These are phyloP conservation scores for Ceriagrion tenellum DNA, from an alignment of 2,888 invertebrate species.

Conservation along the genomic window DNA sequence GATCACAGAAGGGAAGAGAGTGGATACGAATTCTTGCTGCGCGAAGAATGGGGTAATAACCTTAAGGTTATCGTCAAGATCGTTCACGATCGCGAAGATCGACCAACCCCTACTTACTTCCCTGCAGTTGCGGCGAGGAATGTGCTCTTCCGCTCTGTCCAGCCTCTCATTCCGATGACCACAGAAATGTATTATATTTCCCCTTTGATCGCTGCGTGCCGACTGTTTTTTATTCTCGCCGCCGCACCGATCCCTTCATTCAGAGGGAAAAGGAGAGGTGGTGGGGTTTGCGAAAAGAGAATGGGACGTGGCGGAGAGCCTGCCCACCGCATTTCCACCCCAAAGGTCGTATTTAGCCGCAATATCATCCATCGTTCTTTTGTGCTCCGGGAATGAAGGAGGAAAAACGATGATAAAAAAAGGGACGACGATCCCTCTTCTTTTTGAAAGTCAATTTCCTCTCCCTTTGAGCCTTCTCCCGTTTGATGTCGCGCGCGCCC, in stretches of 20 bases:
- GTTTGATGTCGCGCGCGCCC: background rate
- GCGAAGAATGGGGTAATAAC: background rate
- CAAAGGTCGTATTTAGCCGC: background rate
- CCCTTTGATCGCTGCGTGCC: background rate
- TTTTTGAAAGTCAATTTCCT: conserved; percentile 17
- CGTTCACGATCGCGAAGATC: background rate
- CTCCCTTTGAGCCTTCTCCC: background rate
- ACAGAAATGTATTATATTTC: background rate
- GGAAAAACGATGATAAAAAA: background rate
- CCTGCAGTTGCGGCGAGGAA: background rate
- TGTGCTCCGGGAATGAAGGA: background rate
- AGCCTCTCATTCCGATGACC: background rate
- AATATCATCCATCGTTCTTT: conserved; percentile 19
- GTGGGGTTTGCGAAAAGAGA: background rate
- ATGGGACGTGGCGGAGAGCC: background rate
- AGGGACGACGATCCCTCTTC: background rate
- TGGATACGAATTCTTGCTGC: background rate
- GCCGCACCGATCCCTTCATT: background rate
- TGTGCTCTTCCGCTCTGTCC: background rate
- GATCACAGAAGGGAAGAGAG: background rate
- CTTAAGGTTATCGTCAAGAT: background rate
- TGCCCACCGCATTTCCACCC: background rate
- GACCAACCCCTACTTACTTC: background rate
- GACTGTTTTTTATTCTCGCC: background rate
- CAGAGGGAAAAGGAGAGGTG: background rate